Evolutionary conservation across 2,888 invertebrate species (phyloP), one percentile per base, ranked within the genome.

Genomic region (Clanis bilineata): DNA sequence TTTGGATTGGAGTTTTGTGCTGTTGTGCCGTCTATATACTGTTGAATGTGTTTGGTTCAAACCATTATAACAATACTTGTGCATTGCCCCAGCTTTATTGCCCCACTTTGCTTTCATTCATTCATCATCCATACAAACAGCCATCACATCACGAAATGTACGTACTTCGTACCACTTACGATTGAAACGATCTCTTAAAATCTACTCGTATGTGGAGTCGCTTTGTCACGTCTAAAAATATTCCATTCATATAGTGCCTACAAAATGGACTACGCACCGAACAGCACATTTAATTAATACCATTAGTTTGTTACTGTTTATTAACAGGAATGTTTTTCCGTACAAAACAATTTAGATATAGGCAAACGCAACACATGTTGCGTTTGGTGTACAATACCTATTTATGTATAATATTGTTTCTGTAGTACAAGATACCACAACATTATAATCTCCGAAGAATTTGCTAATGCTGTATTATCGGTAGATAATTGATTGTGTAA

Each of bases 221-320:
- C 65, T 41, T n/a, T 58, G 73, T 79, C 75, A 78, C 67, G 62
- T 69, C 76, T 80, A 75, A 79, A 80, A 76, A 77, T 82, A 78
- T 74, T 74, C 71, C 68, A 72, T 74, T 74, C 73, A 69, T 73
- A 73, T 76, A 62, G 66, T 71, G 64, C 62, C 60, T 65, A 70
- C 73, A 67, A 71, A 70, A 71, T 73, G 74, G 61, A 73, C 71
- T 73, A 74, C 75, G 76, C 75, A 76, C 67, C 63, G 67, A 66
- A 66, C 70, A 67, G 73, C 73, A 76, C 77, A 72, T 79, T 77
- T 68, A 80, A 82, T 83, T 82, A 81, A 79, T 72, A 73, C 72
- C 76, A 75, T 75, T 83, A 76, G 71, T 69, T 73, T 66, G 61
- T 67, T 67, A 64, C 67, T 66, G 70, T 73, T 72, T 76, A 76